Evolutionary conservation across 2,888 invertebrate genomes (phyloP).

Genomic region (Busseola fusca): DNA sequence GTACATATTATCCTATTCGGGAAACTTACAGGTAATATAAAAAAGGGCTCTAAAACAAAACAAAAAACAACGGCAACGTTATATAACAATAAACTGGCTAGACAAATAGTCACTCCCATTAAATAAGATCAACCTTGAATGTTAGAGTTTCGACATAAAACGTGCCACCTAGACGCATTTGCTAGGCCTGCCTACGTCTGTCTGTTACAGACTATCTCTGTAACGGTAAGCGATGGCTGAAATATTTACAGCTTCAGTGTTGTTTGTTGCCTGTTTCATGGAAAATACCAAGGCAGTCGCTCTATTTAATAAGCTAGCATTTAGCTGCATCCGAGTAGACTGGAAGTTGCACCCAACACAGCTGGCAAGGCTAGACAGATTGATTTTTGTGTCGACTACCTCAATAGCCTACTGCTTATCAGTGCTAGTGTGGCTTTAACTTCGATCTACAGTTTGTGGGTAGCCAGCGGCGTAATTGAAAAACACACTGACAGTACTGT

Average conservation of each 20-base stretch:
- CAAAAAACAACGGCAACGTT: background rate
- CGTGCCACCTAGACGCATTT: background rate
- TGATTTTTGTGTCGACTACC: background rate
- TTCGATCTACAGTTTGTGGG: background rate
- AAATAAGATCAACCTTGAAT: background rate
- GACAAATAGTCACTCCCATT: background rate
- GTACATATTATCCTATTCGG: background rate
- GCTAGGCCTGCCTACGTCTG: background rate
- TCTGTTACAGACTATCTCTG: background rate
- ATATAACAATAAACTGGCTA: conserved; percentile 1
- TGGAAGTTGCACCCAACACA: background rate
- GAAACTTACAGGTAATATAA: background rate
- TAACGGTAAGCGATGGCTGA: conserved; percentile 1
- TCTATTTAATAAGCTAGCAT: background rate
- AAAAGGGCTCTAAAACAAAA: background rate
- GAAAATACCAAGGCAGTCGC: background rate
- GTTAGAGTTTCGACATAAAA: background rate
- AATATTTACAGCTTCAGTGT: conserved; percentile 1
- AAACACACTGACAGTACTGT: background rate
- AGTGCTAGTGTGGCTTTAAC: background rate
- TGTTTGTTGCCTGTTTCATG: background rate
- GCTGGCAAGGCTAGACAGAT: background rate
- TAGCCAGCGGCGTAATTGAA: background rate
- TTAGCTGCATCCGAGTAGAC: background rate
- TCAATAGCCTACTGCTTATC: background rate